Conservation (phyloP, 2,888 invertebrate genomes). For the Flexamia atlantica region DNA sequence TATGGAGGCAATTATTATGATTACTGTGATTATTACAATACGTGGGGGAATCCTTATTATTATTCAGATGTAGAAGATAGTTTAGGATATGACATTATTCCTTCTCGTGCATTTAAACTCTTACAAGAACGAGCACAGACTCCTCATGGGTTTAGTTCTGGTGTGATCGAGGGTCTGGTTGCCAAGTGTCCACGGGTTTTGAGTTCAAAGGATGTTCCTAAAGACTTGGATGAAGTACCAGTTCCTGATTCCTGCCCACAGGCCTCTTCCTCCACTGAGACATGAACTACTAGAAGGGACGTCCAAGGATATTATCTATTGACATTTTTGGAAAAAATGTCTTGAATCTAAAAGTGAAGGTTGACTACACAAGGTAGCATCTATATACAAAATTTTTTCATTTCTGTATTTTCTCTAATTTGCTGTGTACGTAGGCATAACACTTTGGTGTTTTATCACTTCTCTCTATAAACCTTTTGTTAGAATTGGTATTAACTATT, state of each 20-base stretch:
- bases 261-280: conserved; percentile 63
- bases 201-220: conserved; percentile 79
- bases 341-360: conserved; percentile 56
- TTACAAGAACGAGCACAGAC: conserved; percentile 76
- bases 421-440: conserved; percentile 64
- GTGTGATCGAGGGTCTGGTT: conserved; percentile 76
- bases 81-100: conserved; percentile 76
- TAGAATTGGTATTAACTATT: conserved; percentile 65
- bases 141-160: conserved; percentile 72
- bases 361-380: conserved; percentile 56
- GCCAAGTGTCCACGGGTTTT: conserved; percentile 81
- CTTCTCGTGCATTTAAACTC: conserved; percentile 79
- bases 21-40: conserved; percentile 78
- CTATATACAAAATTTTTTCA: conserved; percentile 28
- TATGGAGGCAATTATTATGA: conserved; percentile 76
- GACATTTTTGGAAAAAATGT: conserved; percentile 61
- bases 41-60: conserved; percentile 75
- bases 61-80: conserved; percentile 70
- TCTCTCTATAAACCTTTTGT: conserved; percentile 63
- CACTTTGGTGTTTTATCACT: conserved; percentile 61
- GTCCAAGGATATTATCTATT: conserved; percentile 59
- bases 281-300: conserved; percentile 62
- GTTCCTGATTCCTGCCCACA: conserved; percentile 33
- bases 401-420: conserved; percentile 50
- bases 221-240: conserved; percentile 51